Evolutionary conservation across 2,113 vertebrate genomes (phyloP), one percentile per base, ranked within the genome.

Genomic region (Sebastes fasciatus): DNA sequence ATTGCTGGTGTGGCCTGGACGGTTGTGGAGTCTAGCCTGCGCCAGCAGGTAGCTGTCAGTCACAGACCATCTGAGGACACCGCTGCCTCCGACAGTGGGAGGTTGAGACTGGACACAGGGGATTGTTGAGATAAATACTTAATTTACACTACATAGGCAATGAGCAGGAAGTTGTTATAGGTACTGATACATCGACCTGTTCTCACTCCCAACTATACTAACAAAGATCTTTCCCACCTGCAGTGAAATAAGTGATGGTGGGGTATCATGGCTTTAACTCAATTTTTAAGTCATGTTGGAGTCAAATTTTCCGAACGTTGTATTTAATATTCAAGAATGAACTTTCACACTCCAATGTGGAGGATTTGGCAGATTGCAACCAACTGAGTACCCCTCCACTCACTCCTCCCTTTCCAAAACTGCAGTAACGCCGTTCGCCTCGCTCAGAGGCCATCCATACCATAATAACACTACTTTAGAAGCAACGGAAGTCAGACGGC

Each of bases 1-100:
- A 74, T 77, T 85, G 43, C 80, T 89, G 88, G 78, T 82, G 75
- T 68, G 78, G 82, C 54, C 42, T 16, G 61, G 78, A 79, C 23
- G 23, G 26, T 45, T 69, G 77, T 74, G 70, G 73, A 84, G 77
- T 68, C 26, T 48, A 69, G 83, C 82, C 84, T 65, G 79, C 70
- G 87, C 66, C 81, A 86, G 81, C 84, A 84, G 84, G 77, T 82
- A 46, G 34, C 77, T 82, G 84, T 84, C 86, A 88, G n/a, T 89
- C 88, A 88, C n/a, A 62, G 83, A 65, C 86, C 68, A 79, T 77
- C 78, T 78, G 23, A 76, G 49, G 80, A 86, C 60, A 67, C 68
- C 14, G n/a, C 51, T 67, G 69, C 58, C 45, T 87, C 78, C 45
- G 51, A 62, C n/a, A 46, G 21, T 10, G n/a, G 11, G 10, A 42